phyloP scores from a whole-genome alignment of 2,113 vertebrate genomes.

The Hemiprocne comata region DNA sequence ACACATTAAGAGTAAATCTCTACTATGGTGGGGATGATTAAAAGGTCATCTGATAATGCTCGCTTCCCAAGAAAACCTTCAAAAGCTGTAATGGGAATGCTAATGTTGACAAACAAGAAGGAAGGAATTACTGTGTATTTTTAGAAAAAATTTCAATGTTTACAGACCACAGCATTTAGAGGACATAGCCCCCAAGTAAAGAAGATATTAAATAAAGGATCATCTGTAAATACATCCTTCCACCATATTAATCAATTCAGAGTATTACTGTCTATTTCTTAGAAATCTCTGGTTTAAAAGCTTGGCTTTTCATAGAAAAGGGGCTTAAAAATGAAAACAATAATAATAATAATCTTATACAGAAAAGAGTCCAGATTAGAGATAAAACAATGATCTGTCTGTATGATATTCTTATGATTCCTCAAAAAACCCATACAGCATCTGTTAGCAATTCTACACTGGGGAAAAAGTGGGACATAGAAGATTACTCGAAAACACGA shows the following conservation, averaged over 20 bases:
- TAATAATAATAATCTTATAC: constrained; percentile 42
- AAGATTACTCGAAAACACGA: background rate
- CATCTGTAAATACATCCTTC: constrained; percentile 45
- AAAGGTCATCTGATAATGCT: constrained; percentile 16
- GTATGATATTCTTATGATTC: constrained; percentile 40
- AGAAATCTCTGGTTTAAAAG: constrained; percentile 66
- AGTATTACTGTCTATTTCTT: constrained; percentile 61
- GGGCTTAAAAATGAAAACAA: constrained; percentile 61
- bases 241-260: constrained; percentile 61
- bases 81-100: background rate
- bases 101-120: background rate
- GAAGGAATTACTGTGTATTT: background rate
- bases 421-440: constrained; percentile 2
- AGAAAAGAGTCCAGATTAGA: constrained; percentile 57
- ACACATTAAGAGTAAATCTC: constrained; percentile 17
- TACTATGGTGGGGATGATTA: background rate
- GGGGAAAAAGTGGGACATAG: background rate
- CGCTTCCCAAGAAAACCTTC: background rate
- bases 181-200: background rate
- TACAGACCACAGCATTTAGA: background rate
- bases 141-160: background rate
- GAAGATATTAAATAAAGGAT: constrained; percentile 57
- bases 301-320: constrained; percentile 68
- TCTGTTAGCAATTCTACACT: constrained; percentile 49
- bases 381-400: constrained; percentile 19